Base-by-base conservation (phyloP, 2,113 vertebrate species). In the Malaclemys terrapin region DNA sequence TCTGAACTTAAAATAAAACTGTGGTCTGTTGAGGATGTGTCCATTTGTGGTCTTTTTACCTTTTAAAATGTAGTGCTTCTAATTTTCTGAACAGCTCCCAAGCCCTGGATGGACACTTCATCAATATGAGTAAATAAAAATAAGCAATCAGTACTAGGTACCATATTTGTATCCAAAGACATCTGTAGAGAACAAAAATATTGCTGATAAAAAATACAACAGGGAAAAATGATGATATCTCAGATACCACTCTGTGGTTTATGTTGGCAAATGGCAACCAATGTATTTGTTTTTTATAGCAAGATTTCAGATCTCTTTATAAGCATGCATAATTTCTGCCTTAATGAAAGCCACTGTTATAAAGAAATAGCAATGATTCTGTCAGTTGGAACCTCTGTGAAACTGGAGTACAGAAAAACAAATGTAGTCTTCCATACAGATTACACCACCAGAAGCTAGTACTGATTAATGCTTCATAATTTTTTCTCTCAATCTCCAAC, bases 361-460 rank as follows among this genome's bases (percentile, higher is more conserved):
- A 94, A 95, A 91, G 95, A 81, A 94, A 95, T 31, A 45, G 88
- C 85, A 98, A 92, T 45, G 53, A 95, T 57, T 88, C 35, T 49
- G 88, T 95, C 31, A 76, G 82, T 82, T 94, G 80, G 35, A 91
- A 87, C 54, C 83, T 86, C 80, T 93, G 59, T 89, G 83, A 94
- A 93, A 94, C 69, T 80, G 93, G 75, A 1, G 85, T 85, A 82
- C 65, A 56, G 80, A 5, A 94, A 92, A 95, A 78, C 93, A 96
- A 97, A 91, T 85, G 82, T 31, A 83, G 91, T 91, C 91, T 93
- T 56, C 94, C 92, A 80, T n/a, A 54, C 25, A 88, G 96, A 96
- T 80, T 87, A 80, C 75, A 78, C 10, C 90, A 87, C 82, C 59
- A 94, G 90, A 75, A 92, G 89, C 89, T 83, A 91, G 53, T 56